A percentile compares a stretch with the other conserved stretches of the same genome.
Evolutionary conservation across 2,113 vertebrate genomes (phyloP).

Genomic region (Chascanopsetta lugubris): DNA sequence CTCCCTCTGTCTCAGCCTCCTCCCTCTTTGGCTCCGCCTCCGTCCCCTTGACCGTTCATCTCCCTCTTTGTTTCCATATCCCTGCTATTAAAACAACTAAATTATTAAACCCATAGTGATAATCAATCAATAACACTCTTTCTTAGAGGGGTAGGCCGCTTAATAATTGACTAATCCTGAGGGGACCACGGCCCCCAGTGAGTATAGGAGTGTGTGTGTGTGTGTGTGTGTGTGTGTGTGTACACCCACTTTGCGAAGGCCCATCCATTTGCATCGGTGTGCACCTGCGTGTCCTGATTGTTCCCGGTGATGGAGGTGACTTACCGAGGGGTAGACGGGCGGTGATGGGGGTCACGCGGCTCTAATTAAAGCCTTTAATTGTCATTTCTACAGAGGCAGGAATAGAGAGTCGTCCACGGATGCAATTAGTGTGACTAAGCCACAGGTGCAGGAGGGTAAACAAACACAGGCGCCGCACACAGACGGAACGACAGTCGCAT

Average conservation of each 20-base stretch:
- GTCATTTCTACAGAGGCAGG: conserved; percentile 40
- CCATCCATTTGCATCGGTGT: conserved; percentile 40
- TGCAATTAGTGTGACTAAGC: conserved; percentile 53
- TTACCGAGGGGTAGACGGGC: conserved; percentile 55
- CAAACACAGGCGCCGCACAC: no score
- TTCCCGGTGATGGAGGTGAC: conserved; percentile 52
- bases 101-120: conserved; percentile 92
- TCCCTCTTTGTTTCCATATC: conserved; percentile 67
- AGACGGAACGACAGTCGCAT: no score
- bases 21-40: conserved; percentile 21
- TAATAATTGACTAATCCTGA: conserved; percentile 94
- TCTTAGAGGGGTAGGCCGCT: conserved; percentile 89
- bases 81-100: conserved; percentile 86
- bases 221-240: conserved; percentile 1
- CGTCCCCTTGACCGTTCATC: conserved; percentile 61
- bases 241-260: not conserved
- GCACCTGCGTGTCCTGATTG: conserved; percentile 57
- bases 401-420: conserved; percentile 29
- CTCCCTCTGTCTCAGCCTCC: conserved; percentile 1
- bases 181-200: conserved; percentile 75
- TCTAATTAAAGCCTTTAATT: conserved; percentile 67
- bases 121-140: conserved; percentile 90
- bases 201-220: conserved; percentile 2
- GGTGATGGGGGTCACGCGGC: conserved; percentile 61
- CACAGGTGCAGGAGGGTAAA: conserved; percentile 61